Conservation (phyloP, 2,888 invertebrate genomes). For the Harmothoe impar region DNA sequence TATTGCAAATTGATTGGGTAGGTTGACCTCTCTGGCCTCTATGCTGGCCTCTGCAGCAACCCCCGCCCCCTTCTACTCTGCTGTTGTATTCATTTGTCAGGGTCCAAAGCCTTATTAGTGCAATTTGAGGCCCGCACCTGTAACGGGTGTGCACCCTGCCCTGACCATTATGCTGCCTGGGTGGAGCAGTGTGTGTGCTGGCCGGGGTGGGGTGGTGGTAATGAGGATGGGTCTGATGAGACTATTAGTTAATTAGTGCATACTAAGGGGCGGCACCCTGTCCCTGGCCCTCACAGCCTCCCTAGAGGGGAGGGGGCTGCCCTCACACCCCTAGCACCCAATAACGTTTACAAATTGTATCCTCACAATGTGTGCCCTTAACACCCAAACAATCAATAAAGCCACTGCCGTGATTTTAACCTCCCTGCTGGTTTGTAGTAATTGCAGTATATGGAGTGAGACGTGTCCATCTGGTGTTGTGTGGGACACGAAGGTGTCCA, state of each 20-base stretch:
- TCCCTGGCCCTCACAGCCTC: neutral
- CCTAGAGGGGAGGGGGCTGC: neutral
- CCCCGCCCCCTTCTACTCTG: neutral
- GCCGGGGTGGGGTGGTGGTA: neutral
- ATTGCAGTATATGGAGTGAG: neutral
- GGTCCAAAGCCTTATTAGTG: neutral
- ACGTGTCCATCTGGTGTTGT: no score
- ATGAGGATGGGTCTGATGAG: conserved; percentile 34
- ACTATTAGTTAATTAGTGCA: conserved; percentile 45
- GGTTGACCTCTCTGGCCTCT: conserved; percentile 23
- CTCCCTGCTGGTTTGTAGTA: neutral
- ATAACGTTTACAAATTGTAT: conserved; percentile 24
- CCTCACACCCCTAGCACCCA: neutral
- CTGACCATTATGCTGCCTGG: conserved; percentile 8
- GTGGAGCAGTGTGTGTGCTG: neutral
- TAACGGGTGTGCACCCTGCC: conserved; percentile 5
- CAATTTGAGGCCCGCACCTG: conserved; percentile 43
- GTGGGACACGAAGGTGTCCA: no score
- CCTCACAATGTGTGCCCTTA: neutral
- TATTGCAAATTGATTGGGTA: conserved; percentile 18
- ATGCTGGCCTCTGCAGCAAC: neutral
- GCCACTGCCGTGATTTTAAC: neutral
- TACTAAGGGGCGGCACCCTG: neutral
- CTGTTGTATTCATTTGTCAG: neutral
- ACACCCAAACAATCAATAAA: neutral